Evolutionary conservation across 2,888 invertebrate species (phyloP).

Genomic region (Drosophila picticornis): DNA sequence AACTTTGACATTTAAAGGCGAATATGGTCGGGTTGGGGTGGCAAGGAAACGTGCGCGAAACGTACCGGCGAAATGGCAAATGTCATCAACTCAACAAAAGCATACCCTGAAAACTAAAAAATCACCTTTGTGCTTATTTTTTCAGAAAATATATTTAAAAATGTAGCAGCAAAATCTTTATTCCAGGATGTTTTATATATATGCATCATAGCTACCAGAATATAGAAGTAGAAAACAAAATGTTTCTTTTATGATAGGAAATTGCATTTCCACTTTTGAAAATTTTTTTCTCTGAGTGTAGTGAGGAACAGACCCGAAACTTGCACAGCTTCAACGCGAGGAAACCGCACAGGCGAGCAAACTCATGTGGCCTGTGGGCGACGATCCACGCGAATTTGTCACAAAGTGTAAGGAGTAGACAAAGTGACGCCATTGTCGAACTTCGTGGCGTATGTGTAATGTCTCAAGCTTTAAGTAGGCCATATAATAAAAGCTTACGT

Average conservation of each 20-base stretch:
- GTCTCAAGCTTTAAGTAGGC: conserved; percentile 17
- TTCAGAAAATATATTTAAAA: background rate
- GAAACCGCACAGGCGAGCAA: conserved; percentile 1
- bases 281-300: background rate
- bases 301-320: conserved; percentile 1
- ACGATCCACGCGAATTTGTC: conserved; percentile 18
- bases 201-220: background rate
- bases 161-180: background rate
- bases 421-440: conserved; percentile 57
- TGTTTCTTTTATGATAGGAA: background rate
- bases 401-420: conserved; percentile 49
- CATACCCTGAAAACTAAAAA: background rate
- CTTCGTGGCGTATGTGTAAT: conserved; percentile 54
- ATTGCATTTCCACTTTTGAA: no score
- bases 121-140: background rate
- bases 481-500: conserved; percentile 38
- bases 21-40: background rate
- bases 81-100: conserved; percentile 34
- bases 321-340: conserved; percentile 34
- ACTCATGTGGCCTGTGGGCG: background rate
- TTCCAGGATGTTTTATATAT: background rate
- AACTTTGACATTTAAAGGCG: conserved; percentile 71
- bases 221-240: background rate
- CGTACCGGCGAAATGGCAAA: conserved; percentile 62
- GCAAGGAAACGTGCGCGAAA: background rate